Percentiles rank a stretch among this genome's conserved stretches.
phyloP scores from a whole-genome alignment of 2,797 vertebrate genomes.

The Hydrolagus colliei region DNA sequence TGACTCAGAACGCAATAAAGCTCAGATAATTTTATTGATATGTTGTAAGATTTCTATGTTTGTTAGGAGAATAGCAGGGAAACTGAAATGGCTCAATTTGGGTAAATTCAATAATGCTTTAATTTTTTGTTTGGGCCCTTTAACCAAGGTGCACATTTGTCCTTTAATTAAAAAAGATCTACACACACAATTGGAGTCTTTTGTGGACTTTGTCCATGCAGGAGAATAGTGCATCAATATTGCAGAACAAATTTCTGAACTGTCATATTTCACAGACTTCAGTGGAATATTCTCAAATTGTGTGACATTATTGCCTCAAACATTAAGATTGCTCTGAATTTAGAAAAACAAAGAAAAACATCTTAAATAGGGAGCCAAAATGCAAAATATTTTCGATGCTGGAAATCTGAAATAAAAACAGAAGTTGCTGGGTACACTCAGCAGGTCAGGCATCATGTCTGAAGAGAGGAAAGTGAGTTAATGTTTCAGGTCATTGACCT shows the following conservation, averaged over 20 bases:
- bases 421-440: too few species aligned
- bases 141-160: background rate
- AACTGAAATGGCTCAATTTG: background rate
- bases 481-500: too few species aligned
- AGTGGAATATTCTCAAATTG: background rate
- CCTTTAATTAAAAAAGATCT: background rate
- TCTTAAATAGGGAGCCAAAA: too few species aligned
- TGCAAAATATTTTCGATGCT: too few species aligned
- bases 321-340: too few species aligned
- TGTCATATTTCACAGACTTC: background rate
- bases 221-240: background rate
- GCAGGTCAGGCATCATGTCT: too few species aligned
- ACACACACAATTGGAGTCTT: background rate
- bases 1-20: background rate
- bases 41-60: background rate
- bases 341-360: too few species aligned
- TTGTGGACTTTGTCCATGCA: background rate
- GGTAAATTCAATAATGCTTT: background rate
- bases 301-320: too few species aligned
- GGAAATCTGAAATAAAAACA: too few species aligned
- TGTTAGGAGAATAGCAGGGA: background rate
- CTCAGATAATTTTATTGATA: background rate
- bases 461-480: too few species aligned
- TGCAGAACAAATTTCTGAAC: background rate
- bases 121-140: background rate